Percentiles rank a stretch among this genome's conserved stretches.
Evolutionary conservation across 2,113 vertebrate genomes (phyloP).

Genomic region (Perognathus longimembris): DNA sequence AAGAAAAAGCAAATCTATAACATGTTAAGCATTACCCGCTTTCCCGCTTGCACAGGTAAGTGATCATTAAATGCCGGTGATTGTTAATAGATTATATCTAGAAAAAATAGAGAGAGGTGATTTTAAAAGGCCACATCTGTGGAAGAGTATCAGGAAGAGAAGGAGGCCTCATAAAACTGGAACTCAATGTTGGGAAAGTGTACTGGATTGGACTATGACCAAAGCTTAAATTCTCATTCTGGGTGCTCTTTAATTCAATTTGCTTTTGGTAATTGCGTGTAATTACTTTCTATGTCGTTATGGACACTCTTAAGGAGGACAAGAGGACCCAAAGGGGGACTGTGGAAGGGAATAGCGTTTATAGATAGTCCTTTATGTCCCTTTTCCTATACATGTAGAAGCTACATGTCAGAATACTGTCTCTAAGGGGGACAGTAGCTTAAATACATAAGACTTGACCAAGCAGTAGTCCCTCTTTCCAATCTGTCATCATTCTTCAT

Average conservation of each 20-base stretch:
- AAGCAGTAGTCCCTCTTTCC: background rate
- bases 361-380: background rate
- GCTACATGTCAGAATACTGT: background rate
- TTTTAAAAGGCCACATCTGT: background rate
- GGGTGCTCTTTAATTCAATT: conserved; percentile 21
- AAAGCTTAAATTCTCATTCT: background rate
- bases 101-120: background rate
- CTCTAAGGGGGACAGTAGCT: background rate
- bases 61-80: background rate
- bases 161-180: conserved; percentile 2
- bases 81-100: background rate
- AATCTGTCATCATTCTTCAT: background rate
- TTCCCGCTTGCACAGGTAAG: background rate
- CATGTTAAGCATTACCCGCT: background rate
- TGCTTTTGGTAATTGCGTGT: conserved; percentile 2
- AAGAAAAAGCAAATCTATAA: no score
- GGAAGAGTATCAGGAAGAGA: background rate
- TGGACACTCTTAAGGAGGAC: background rate
- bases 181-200: background rate
- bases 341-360: conserved; percentile 5
- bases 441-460: background rate
- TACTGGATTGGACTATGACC: background rate
- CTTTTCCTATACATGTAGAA: background rate
- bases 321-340: background rate
- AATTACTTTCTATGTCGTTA: conserved; percentile 19